Conservation (phyloP, 2,888 invertebrate species). For the Patella pellucida region DNA sequence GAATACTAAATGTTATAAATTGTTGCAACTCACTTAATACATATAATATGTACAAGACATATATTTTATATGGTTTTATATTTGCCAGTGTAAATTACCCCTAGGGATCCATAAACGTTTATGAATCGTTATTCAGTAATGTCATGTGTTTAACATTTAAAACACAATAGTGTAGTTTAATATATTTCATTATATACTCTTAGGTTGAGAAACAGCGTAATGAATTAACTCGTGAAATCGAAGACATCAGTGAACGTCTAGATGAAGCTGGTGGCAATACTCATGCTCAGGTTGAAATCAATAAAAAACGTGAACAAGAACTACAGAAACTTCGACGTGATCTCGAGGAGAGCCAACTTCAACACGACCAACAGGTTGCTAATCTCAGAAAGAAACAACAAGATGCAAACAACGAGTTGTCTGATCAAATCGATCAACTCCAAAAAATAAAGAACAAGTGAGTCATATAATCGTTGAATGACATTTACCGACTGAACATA, state of each 20-base stretch:
- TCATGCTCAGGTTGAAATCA: constrained; percentile 92
- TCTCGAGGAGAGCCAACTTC: constrained; percentile 97
- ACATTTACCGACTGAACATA: too few species aligned
- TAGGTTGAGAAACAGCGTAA: constrained; percentile 95
- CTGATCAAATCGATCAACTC: constrained; percentile 98
- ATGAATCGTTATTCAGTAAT: too few species aligned
- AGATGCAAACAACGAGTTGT: constrained; percentile 98
- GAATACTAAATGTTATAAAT: too few species aligned
- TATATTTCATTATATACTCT: not conserved
- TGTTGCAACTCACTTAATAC: too few species aligned
- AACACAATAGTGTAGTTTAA: too few species aligned
- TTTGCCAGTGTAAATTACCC: too few species aligned
- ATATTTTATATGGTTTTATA: too few species aligned
- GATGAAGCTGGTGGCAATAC: constrained; percentile 99
- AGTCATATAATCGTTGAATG: too few species aligned
- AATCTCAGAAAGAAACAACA: constrained; percentile 99
- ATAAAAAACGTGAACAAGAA: constrained; percentile 99
- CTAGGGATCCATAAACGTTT: too few species aligned
- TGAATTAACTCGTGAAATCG: constrained; percentile 94
- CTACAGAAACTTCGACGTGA: constrained; percentile 95
- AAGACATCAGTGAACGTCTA: constrained; percentile 76
- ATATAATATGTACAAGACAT: too few species aligned
- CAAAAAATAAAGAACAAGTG: constrained; percentile 99
- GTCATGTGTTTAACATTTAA: too few species aligned
- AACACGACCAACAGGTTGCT: constrained; percentile 95